Conservation (phyloP, 2,888 invertebrate species). For the Eupeodes luniger region DNA sequence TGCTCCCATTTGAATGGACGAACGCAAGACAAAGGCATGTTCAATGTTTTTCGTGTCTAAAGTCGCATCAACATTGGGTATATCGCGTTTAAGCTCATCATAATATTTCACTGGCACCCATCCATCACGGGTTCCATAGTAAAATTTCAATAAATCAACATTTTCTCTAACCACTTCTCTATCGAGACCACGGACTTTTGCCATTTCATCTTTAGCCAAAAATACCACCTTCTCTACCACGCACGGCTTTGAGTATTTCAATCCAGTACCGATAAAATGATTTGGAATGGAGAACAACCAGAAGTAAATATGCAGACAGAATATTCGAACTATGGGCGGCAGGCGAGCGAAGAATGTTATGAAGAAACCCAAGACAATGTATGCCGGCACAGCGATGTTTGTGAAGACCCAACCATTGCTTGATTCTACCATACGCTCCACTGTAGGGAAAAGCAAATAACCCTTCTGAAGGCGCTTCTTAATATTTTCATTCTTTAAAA, state of each 20-base stretch:
- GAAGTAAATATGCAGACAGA: constrained; percentile 86
- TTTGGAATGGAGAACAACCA: constrained; percentile 85
- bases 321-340: constrained; percentile 85
- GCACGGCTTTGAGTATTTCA: constrained; percentile 86
- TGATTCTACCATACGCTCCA: constrained; percentile 92
- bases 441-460: constrained; percentile 93
- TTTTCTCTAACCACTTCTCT: constrained; percentile 86
- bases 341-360: constrained; percentile 85
- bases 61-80: constrained; percentile 87
- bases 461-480: constrained; percentile 86
- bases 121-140: constrained; percentile 91
- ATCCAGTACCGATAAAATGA: constrained; percentile 85
- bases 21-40: constrained; percentile 93
- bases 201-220: constrained; percentile 92
- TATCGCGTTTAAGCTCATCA: constrained; percentile 86
- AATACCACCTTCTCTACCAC: constrained; percentile 88
- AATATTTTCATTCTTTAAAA: constrained; percentile 87
- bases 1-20: constrained; percentile 86
- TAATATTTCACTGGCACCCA: constrained; percentile 93
- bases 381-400: constrained; percentile 86
- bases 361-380: constrained; percentile 84
- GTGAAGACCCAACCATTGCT: constrained; percentile 90
- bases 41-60: constrained; percentile 87
- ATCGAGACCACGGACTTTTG: constrained; percentile 89
- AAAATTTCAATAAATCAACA: constrained; percentile 89